These are phyloP conservation scores for Chelidonichthys spinosus DNA, from an alignment of 2,797 vertebrate genomes.

Conservation along the genomic window DNA sequence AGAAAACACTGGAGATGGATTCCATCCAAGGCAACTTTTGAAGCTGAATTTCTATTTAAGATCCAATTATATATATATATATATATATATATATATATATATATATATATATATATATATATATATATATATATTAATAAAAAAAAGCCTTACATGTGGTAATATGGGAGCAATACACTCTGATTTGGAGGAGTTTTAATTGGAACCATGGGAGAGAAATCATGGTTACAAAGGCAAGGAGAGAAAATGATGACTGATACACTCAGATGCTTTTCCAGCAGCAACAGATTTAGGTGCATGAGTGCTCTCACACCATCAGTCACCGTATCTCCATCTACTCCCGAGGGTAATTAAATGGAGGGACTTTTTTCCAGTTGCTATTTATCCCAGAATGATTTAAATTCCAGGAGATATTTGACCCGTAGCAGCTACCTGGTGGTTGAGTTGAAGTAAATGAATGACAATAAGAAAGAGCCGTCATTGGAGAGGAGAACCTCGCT, in stretches of 20 bases:
- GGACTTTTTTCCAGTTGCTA: conserved; percentile 46
- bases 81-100: neutral
- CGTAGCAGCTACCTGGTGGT: conserved; percentile 33
- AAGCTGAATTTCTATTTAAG: conserved; percentile 20
- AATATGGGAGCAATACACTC: conserved; percentile 30
- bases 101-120: conserved; percentile 1
- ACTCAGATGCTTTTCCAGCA: conserved; percentile 61
- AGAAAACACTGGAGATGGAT: conserved; percentile 32
- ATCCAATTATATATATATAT: neutral
- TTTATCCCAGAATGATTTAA: conserved; percentile 49
- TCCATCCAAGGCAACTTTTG: neutral
- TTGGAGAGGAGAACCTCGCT: conserved; percentile 17
- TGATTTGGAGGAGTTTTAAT: conserved; percentile 63
- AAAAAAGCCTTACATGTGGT: conserved; percentile 31
- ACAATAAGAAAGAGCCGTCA: conserved; percentile 35
- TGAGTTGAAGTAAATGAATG: conserved; percentile 33
- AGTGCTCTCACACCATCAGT: conserved; percentile 61
- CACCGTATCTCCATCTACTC: conserved; percentile 44
- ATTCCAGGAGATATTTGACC: conserved; percentile 37
- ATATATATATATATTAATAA: neutral
- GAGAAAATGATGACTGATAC: conserved; percentile 62
- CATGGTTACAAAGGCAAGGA: conserved; percentile 40
- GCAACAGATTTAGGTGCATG: conserved; percentile 59
- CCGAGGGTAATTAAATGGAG: conserved; percentile 64
- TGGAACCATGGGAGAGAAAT: conserved; percentile 58